Base-by-base conservation (phyloP, 2,888 invertebrate genomes). In the Rhimphoctona megacephalus region DNA sequence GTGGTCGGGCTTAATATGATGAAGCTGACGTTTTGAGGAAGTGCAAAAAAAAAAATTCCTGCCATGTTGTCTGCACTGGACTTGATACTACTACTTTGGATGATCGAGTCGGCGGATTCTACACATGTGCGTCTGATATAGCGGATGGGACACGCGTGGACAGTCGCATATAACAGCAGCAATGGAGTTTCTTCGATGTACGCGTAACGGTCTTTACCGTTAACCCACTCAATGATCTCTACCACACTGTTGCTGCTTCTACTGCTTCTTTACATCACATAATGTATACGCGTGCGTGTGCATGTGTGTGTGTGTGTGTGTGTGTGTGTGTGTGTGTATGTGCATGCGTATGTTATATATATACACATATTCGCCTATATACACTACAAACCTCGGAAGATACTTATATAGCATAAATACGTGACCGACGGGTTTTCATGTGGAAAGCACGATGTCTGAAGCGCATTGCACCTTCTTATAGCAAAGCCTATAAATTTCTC, bases 111-210 rank as follows among this genome's bases (percentile, higher is more conserved):
- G 39, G n/a, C 33, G 46, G 57, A 72, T 22, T 76, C 22, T 33
- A 86, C 69, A 70, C 81, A 81, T 78, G 81, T 74, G 83, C 74
- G 73, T 80, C 54, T 76, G n/a, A 3, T 46, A 61, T 61, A 64
- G 54, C 11, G 85, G 85, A 89, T 88, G 90, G 88, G 90, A 88
- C 82, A 86, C 90, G 89, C 87, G 88, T 87, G 86, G 89, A 88
- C 88, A 89, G 76, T 77, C 78, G 85, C 85, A 84, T 89, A 79
- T 87, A 70, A 74, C 74, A 64, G 90, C 91, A 90, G 91, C 91
- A 92, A 90, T 91, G 91, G 91, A 91, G 92, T 91, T 92, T 92
- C 91, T 92, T 92, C 88, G 90, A 90, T 93, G 92, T 91, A 83
- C 86, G 83, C 86, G 82, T 85, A 81, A 90, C 90, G 91, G 91